These are phyloP conservation scores for Premnoplex brunnescens DNA, from an alignment of 2,797 vertebrate genomes.

Conservation along the genomic window DNA sequence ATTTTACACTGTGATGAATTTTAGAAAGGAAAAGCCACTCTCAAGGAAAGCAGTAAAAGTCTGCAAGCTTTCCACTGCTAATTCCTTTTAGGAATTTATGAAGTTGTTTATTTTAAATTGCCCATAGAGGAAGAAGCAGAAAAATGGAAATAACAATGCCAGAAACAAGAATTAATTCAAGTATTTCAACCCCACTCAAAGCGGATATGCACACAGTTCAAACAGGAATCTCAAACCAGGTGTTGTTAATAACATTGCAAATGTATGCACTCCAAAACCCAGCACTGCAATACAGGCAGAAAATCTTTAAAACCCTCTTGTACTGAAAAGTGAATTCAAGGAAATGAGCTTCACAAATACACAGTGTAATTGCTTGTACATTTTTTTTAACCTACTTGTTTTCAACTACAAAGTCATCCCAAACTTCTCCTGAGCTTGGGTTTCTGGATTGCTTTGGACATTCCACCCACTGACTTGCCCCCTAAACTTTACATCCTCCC, in stretches of 20 bases:
- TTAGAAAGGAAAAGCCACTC: constrained; percentile 5
- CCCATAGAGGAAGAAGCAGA: background rate
- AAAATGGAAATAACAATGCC: background rate
- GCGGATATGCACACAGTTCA: background rate
- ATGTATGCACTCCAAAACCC: background rate
- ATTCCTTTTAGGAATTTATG: constrained; percentile 23
- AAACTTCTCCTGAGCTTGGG: background rate
- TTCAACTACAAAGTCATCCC: background rate
- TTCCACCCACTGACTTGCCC: background rate
- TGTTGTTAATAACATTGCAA: background rate
- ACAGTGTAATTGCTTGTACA: background rate
- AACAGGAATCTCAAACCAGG: background rate
- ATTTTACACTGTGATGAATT: background rate
- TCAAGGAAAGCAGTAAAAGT: constrained; percentile 4
- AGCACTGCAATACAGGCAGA: background rate
- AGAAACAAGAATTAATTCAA: constrained; percentile 2
- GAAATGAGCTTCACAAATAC: background rate
- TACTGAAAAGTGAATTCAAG: background rate
- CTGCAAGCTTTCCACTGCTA: background rate
- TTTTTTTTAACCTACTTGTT: background rate
- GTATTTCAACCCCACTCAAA: background rate
- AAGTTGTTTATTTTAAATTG: constrained; percentile 19
- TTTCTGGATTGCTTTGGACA: background rate
- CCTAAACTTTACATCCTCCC: background rate
- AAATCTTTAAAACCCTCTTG: background rate